Evolutionary conservation across 2,113 vertebrate species (phyloP).

Genomic region (Campylorhamphus procurvoides): DNA sequence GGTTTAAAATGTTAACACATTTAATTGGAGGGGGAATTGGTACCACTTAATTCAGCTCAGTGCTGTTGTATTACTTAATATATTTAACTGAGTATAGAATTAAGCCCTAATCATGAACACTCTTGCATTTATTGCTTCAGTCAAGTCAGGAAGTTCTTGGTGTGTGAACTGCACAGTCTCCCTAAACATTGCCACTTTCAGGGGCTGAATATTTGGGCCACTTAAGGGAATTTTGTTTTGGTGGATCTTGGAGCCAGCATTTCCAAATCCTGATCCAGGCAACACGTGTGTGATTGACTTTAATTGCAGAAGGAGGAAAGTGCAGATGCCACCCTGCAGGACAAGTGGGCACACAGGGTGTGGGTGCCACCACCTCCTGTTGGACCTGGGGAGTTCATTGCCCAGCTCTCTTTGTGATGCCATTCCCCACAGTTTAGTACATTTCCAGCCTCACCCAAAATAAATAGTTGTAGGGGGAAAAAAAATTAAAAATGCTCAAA

Average conservation of each 20-base stretch:
- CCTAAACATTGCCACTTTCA: background rate
- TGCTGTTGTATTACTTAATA: background rate
- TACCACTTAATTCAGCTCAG: background rate
- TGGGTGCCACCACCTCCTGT: background rate
- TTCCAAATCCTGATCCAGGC: background rate
- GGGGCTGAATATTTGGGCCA: background rate
- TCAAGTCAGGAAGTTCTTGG: background rate
- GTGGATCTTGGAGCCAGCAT: background rate
- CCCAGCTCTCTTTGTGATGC: background rate
- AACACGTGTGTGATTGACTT: background rate
- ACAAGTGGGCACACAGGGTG: background rate
- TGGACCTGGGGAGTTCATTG: background rate
- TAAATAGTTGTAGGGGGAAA: background rate
- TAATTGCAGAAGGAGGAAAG: background rate
- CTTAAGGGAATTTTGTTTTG: background rate
- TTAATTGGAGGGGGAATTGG: background rate
- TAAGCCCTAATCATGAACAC: background rate
- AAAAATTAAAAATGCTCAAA: accelerated
- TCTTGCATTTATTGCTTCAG: background rate
- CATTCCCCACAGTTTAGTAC: background rate
- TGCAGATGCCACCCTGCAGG: background rate
- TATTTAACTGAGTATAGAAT: background rate
- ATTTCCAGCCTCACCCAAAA: background rate
- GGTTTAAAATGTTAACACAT: background rate
- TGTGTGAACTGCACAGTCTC: background rate